Conservation (phyloP, 2,888 invertebrate species). For the Catotricha subobsoleta region DNA sequence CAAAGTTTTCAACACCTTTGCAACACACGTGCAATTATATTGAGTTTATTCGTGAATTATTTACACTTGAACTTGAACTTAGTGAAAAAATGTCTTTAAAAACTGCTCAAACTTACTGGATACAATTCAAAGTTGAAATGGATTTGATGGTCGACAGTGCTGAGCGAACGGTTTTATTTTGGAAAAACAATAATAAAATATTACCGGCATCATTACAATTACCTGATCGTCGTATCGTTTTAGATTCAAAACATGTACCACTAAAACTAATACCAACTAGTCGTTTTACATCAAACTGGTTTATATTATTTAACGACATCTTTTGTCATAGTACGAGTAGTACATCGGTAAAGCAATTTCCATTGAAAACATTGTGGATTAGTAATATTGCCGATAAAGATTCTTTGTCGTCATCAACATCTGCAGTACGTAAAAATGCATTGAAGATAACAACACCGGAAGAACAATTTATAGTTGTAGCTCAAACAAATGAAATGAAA, state of each 20-base stretch:
- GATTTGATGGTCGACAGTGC: slow-evolving; percentile 24
- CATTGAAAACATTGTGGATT: slow-evolving; percentile 62
- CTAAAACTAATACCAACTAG: slow-evolving; percentile 50
- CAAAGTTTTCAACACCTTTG: slow-evolving; percentile 23
- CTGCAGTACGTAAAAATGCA: slow-evolving; percentile 25
- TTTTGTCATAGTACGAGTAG: slow-evolving; percentile 48
- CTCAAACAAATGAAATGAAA: slow-evolving; percentile 45
- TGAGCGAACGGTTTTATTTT: slow-evolving; percentile 24
- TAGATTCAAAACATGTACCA: slow-evolving; percentile 55
- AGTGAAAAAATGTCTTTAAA: slow-evolving; percentile 15
- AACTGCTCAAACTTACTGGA: slow-evolving; percentile 16
- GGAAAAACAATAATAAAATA: slow-evolving; percentile 27
- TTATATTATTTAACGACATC: slow-evolving; percentile 64
- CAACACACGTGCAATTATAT: slow-evolving; percentile 20
- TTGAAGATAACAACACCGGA: slow-evolving; percentile 3
- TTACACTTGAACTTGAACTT: background rate
- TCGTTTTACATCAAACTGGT: slow-evolving; percentile 59
- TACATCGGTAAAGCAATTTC: slow-evolving; percentile 48
- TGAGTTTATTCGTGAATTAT: slow-evolving; percentile 12
- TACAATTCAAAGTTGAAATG: slow-evolving; percentile 19
- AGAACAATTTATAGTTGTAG: background rate
- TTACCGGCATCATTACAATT: slow-evolving; percentile 31
- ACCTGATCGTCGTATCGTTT: slow-evolving; percentile 50
- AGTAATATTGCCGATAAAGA: slow-evolving; percentile 51
- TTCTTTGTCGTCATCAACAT: slow-evolving; percentile 36